phyloP scores from a whole-genome alignment of 1,140 invertebrate species.

The Hetaerina americana region DNA sequence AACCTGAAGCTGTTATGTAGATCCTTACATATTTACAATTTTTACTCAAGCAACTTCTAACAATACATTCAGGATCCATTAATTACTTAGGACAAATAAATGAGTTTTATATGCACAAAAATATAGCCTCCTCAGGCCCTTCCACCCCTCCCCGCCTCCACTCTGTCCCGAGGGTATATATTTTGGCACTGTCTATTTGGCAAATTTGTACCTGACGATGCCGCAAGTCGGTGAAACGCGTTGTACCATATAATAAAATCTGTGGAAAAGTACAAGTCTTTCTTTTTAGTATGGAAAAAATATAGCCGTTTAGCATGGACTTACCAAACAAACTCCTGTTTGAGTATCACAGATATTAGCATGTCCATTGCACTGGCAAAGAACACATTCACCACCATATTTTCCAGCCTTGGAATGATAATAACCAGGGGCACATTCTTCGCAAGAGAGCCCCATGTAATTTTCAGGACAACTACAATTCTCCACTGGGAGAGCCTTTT shows the following conservation, averaged over 20 bases:
- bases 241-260: not conserved
- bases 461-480: constrained; percentile 84
- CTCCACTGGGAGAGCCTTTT: constrained; percentile 66
- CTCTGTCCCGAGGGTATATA: too few species aligned
- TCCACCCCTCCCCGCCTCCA: too few species aligned
- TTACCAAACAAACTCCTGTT: constrained; percentile 78
- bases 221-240: too few species aligned
- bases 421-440: constrained; percentile 82
- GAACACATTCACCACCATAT: constrained; percentile 78
- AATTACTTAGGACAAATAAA: too few species aligned
- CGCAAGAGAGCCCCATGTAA: constrained; percentile 83
- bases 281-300: too few species aligned
- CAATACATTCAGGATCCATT: too few species aligned
- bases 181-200: too few species aligned
- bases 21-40: too few species aligned
- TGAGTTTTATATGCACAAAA: not conserved
- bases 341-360: constrained; percentile 78
- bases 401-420: constrained; percentile 67
- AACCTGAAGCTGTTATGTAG: too few species aligned
- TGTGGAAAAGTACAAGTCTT: not conserved
- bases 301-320: constrained; percentile 21
- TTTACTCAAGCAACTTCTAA: too few species aligned
- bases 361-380: constrained; percentile 84
- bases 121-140: constrained; percentile 1
- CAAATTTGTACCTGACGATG: too few species aligned